Evolutionary conservation across 2,113 vertebrate genomes (phyloP).

Genomic region (Indri indri): DNA sequence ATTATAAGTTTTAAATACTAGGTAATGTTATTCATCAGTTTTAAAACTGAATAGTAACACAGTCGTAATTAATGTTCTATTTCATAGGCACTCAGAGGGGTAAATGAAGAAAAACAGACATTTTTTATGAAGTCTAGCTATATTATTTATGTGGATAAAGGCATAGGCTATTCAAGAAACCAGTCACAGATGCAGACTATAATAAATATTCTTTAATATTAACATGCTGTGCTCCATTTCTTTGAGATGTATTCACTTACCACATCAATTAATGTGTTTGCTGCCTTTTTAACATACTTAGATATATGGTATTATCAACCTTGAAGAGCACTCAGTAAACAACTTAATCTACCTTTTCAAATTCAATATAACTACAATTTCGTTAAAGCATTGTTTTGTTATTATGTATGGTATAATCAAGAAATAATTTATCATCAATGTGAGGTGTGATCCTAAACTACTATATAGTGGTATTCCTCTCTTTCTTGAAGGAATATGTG

Average conservation of each 20-base stretch:
- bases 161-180: constrained; percentile 42
- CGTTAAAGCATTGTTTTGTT: background rate
- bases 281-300: constrained; percentile 54
- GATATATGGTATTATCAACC: background rate
- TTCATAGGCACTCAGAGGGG: constrained; percentile 52
- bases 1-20: constrained; percentile 20
- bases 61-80: constrained; percentile 29
- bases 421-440: background rate
- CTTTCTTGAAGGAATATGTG: background rate
- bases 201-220: constrained; percentile 47
- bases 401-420: background rate
- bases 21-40: background rate
- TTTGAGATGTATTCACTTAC: constrained; percentile 53
- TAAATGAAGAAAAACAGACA: background rate
- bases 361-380: background rate
- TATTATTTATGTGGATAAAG: constrained; percentile 43
- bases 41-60: constrained; percentile 23
- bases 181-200: background rate
- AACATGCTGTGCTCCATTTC: background rate
- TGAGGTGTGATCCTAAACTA: background rate
- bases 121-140: constrained; percentile 31
- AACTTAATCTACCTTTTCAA: background rate
- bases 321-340: background rate
- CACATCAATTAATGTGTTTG: constrained; percentile 49
- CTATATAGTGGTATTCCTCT: background rate